Evolutionary conservation across 1,140 invertebrate genomes (phyloP).

Genomic region (Drosophila arawakana): DNA sequence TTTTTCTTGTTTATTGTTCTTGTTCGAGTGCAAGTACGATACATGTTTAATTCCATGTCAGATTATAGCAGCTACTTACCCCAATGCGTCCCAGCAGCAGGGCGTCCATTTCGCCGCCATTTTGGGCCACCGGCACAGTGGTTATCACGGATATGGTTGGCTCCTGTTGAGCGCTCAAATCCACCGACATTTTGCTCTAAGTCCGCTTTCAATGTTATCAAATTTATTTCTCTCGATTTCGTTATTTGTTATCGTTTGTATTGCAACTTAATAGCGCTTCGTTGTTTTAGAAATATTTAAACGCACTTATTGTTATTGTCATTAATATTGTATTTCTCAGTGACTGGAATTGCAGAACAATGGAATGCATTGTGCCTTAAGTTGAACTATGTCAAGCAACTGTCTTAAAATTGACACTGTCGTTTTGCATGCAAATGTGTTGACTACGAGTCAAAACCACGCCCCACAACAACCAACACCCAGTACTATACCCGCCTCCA

Average conservation of each 20-base stretch:
- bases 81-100: conserved; percentile 89
- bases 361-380: neutral
- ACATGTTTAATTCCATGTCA: conserved; percentile 3
- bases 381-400: too few relatives aligned
- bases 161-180: conserved; percentile 77
- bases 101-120: conserved; percentile 91
- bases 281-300: conserved; percentile 36
- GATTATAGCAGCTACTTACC: conserved; percentile 86
- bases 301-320: conserved; percentile 1
- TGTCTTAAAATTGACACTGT: neutral
- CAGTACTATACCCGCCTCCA: neutral
- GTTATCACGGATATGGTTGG: conserved; percentile 83
- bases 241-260: conserved; percentile 20
- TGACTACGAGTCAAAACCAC: neutral
- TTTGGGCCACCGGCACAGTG: conserved; percentile 83
- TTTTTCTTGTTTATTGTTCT: conserved; percentile 23
- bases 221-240: conserved; percentile 10
- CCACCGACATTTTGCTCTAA: conserved; percentile 70
- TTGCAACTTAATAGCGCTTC: conserved; percentile 29
- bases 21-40: conserved; percentile 10
- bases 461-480: too few relatives aligned
- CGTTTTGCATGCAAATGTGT: neutral
- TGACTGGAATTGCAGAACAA: conserved; percentile 18
- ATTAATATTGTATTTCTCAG: conserved; percentile 58
- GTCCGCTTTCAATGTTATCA: neutral